Evolutionary conservation across 2,797 vertebrate genomes (phyloP).

Genomic region (Muscicapa comitata): DNA sequence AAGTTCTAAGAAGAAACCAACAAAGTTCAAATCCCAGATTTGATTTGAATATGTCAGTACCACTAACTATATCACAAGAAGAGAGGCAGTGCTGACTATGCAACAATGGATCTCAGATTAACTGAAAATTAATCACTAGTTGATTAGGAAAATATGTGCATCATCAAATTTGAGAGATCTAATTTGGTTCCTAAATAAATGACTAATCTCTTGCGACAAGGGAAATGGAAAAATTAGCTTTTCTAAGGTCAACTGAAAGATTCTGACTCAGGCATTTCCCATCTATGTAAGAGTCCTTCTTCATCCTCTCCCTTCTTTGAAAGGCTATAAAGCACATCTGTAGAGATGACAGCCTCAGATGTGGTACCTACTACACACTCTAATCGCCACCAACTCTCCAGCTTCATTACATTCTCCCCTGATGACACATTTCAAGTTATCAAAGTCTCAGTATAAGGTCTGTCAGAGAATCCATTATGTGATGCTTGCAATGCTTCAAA

Average conservation of each 20-base stretch:
- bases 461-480: background rate
- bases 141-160: constrained; percentile 6
- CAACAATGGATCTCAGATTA: background rate
- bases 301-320: background rate
- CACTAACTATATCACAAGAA: background rate
- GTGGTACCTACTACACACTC: background rate
- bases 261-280: background rate
- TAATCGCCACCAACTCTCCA: background rate
- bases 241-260: background rate
- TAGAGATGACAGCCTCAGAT: background rate
- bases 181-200: constrained; percentile 33
- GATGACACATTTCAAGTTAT: background rate
- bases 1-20: background rate
- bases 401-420: background rate
- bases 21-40: background rate
- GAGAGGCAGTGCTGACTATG: background rate
- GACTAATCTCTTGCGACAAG: background rate
- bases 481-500: background rate
- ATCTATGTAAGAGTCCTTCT: background rate
- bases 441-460: background rate
- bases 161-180: background rate
- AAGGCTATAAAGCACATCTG: background rate
- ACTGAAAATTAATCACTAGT: constrained; percentile 3
- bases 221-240: background rate
- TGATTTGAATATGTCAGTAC: background rate